Evolutionary conservation across 64 coral and sea anemone genomes (phyloP), one percentile per base, ranked within the genome.

Genomic region (Acropora tenuis): DNA sequence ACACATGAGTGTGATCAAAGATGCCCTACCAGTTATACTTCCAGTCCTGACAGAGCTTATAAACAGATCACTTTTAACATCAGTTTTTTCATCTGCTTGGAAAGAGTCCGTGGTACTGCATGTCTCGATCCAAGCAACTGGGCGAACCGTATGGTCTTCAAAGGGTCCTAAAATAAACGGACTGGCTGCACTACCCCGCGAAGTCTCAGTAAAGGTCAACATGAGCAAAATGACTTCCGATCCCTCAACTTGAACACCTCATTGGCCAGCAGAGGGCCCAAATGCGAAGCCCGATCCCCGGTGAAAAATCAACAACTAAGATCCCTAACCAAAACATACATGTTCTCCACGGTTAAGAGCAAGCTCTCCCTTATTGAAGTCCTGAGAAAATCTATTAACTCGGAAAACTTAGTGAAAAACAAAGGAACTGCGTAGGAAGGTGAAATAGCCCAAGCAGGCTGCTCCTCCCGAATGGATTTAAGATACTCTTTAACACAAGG

Each of bases 301-400:
- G 92, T 88, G 73, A 48, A 93, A 93, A 90, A 75, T 88, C 92
- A 4, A 76, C 73, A 66, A 93, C 77, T 17, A 93, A 87, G 45
- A 93, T 82, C 92, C 30, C 92, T 88, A 3, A 88, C 91, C n/a
- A 88, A 82, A 43, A 93, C 82, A 81, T 88, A 93, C 52, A 88
- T 88, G 11, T 81, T 45, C 17, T 61, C 78, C 2, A 52, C 58
- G 6, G 89, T 80, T 9, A 74, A 66, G 60, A 61, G 16, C 1
- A 66, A 8, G 17, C 47, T 45, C 49, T n/a, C 19, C 47, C 4
- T 4, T 44, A 59, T 60, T 10, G 45, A 43, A 46, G 1, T 16
- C 17, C 67, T n/a, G 46, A 90, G 50, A 77, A 47, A 74, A 43
- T 17, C 10, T 74, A 90, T 41, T 10, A 90, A 72, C 65, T 55